Evolutionary conservation across 2,888 invertebrate species (phyloP).

Genomic region (Apamea sordens): DNA sequence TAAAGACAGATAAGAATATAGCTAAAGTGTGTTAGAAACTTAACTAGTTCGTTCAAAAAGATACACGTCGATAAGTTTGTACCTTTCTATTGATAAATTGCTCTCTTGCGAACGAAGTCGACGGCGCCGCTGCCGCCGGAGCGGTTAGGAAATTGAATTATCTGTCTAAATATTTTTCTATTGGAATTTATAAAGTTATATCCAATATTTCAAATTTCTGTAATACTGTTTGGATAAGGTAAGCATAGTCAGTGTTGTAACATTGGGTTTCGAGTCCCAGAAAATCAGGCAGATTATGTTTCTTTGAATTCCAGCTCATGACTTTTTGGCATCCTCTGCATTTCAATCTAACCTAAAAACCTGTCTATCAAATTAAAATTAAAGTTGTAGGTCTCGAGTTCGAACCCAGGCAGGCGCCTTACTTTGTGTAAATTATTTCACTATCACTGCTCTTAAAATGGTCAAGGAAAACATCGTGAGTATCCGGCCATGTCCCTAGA

Average conservation of each 20-base stretch:
- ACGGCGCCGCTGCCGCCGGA: not conserved
- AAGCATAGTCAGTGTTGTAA: not conserved
- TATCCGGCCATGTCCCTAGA: too few species aligned
- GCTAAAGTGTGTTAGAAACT: conserved; percentile 6
- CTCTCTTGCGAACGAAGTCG: conserved; percentile 34
- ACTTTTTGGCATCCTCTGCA: too few species aligned
- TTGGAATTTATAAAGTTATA: conserved; percentile 1
- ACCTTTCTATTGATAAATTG: conserved; percentile 56
- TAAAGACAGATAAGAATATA: not conserved
- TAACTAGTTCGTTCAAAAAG: conserved; percentile 33
- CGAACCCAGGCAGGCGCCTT: too few species aligned
- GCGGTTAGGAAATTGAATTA: conserved; percentile 47
- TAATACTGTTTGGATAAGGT: not conserved
- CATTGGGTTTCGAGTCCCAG: too few species aligned
- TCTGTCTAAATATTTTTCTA: conserved; percentile 35
- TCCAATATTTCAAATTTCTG: not conserved
- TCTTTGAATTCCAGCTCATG: too few species aligned
- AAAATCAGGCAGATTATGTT: too few species aligned
- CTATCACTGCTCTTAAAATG: too few species aligned
- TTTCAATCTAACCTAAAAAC: too few species aligned
- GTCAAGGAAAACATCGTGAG: too few species aligned
- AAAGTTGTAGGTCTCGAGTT: too few species aligned
- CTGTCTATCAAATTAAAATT: too few species aligned
- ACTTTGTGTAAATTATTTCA: too few species aligned
- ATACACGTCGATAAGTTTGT: conserved; percentile 37